Evolutionary conservation across 2,113 vertebrate genomes (phyloP).

Genomic region (Xenopus laevis): DNA sequence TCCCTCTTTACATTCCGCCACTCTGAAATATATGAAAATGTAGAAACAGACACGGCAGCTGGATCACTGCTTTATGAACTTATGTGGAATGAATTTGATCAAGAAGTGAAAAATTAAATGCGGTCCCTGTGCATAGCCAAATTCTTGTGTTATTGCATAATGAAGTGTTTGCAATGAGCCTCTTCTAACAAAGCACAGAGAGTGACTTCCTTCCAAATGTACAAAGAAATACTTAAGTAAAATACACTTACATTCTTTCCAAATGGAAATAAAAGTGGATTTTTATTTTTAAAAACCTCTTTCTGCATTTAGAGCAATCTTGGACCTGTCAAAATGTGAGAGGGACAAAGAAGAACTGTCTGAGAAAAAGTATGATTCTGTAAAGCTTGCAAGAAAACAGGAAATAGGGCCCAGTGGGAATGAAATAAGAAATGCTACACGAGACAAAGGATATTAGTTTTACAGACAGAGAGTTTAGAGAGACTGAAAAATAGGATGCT

Average conservation of each 20-base stretch:
- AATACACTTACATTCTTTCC: not conserved
- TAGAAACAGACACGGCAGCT: no score
- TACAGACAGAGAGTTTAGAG: conserved; percentile 41
- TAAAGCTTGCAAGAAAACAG: conserved; percentile 43
- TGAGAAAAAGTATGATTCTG: conserved; percentile 16
- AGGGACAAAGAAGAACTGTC: conserved; percentile 19
- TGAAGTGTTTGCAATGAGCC: not conserved
- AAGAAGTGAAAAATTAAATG: not conserved
- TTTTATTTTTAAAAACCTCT: not conserved
- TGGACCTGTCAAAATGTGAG: conserved; percentile 30
- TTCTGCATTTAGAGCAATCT: conserved; percentile 6
- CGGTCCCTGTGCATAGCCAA: not conserved
- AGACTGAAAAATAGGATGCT: conserved; percentile 28
- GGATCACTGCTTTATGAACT: no score
- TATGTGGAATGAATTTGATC: no score
- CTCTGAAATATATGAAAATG: no score
- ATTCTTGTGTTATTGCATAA: not conserved
- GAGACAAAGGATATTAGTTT: conserved; percentile 41
- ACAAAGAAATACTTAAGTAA: not conserved
- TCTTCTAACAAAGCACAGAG: not conserved
- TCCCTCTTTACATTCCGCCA: no score
- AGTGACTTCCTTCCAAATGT: not conserved
- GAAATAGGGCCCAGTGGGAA: conserved; percentile 44
- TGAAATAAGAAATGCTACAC: conserved; percentile 46
- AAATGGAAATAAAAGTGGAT: not conserved